Base-by-base conservation (phyloP, 1,140 invertebrate species). In the Drosophila pseudoananassae region DNA sequence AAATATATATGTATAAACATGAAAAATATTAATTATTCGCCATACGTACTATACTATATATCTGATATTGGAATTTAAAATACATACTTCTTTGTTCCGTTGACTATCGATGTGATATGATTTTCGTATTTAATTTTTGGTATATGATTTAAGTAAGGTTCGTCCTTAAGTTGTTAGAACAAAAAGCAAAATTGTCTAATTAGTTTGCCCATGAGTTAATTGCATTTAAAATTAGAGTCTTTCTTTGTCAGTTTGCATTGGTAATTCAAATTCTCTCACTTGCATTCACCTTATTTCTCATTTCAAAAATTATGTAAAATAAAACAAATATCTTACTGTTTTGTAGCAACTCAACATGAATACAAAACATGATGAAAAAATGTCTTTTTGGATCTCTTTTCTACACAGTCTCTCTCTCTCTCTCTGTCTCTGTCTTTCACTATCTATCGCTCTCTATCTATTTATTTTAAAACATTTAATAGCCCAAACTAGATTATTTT, bases 321-420 rank as follows among this genome's bases (percentile, higher is more conserved):
- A 83, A 64, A 68, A 27, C 17, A 65, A 54, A 57, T 43, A 43
- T 68, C 61, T 56, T 38, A 52, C 55, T 29, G 58, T 82, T 82
- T 82, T 82, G 54, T 83, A 82, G 74, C 12, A 29, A 80, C 53
- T 29, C 27, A 64, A 64, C 64, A 49, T 12, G 78, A 38, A 57
- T 68, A 66, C 49, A 71, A 77, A 80, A 84, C 63, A 76, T 66
- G 55, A 55, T 65, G 56, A 74, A 58, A 80, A 90, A 90, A 90
- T 90, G 88, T 90, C 88, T 90, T 90, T 84, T 90, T 90, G 88
- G 88, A 90, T 90, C 88, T 90, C 88, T 84, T 68, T 88, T 68
- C 68, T 49, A 64, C 66, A 58, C 50, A 52, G 43, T 56, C 17
- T 64, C 54, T 43, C 14, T 40, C 4, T 40, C 12, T 40, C 38